Percentiles rank a stretch among this genome's conserved stretches.
These are phyloP conservation scores for Hipparchia sbordonii DNA, from an alignment of 2,888 invertebrate species.

Conservation along the genomic window DNA sequence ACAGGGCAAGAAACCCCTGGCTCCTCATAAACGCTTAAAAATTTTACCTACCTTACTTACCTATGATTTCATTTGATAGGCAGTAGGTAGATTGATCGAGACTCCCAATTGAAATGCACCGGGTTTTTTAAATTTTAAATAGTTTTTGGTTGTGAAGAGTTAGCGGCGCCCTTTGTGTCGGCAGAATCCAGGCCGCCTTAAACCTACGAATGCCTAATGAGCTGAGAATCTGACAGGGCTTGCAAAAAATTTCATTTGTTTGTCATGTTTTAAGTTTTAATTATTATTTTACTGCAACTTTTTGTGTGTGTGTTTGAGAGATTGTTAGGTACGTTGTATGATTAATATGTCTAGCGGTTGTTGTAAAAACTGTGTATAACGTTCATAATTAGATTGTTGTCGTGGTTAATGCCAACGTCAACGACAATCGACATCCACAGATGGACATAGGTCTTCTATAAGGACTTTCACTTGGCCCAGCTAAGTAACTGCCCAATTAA, in stretches of 20 bases:
- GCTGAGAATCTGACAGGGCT: constrained; percentile 52
- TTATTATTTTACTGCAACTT: background rate
- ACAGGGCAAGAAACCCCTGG: too few species aligned
- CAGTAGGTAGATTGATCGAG: background rate
- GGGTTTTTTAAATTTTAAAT: background rate
- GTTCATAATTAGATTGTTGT: too few species aligned
- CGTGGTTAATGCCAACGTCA: too few species aligned
- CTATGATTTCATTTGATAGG: too few species aligned
- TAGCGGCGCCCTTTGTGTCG: constrained; percentile 41
- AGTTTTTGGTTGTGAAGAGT: constrained; percentile 19
- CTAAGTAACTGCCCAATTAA: too few species aligned
- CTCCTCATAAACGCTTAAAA: too few species aligned
- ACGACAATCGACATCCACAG: too few species aligned
- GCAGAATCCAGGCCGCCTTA: constrained; percentile 44
- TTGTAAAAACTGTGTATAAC: too few species aligned
- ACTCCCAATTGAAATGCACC: background rate
- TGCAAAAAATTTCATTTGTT: constrained; percentile 13
- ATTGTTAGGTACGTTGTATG: background rate
- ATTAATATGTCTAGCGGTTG: too few species aligned
- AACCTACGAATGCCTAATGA: constrained; percentile 65
- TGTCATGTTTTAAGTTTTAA: background rate
- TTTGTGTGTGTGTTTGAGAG: background rate
- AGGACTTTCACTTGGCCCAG: too few species aligned
- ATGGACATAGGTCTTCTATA: too few species aligned
- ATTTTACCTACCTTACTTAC: too few species aligned